These are phyloP conservation scores for Eupsilia transversa DNA, from an alignment of 2,888 invertebrate genomes.

Conservation along the genomic window DNA sequence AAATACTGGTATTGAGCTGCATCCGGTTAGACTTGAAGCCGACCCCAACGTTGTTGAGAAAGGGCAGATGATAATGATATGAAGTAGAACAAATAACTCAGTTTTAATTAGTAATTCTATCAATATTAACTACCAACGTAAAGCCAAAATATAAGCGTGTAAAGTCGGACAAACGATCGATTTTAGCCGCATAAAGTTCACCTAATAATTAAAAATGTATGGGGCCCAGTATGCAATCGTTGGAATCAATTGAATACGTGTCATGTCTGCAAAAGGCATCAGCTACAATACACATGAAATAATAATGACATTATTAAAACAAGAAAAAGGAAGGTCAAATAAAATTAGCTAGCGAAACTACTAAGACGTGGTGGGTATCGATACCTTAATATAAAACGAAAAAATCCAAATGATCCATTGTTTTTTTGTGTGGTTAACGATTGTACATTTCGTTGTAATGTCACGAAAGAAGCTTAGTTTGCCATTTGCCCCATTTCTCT, in stretches of 20 bases:
- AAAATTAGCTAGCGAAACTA: too few species aligned
- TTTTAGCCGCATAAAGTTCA: constrained; percentile 7
- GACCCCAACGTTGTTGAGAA: background rate
- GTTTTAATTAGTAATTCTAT: background rate
- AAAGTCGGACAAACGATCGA: constrained; percentile 7
- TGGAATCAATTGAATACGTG: constrained; percentile 16
- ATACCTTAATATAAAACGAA: too few species aligned
- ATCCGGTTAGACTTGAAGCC: background rate
- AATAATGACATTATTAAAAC: background rate
- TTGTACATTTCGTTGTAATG: too few species aligned
- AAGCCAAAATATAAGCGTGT: too few species aligned
- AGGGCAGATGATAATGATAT: background rate
- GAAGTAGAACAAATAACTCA: background rate
- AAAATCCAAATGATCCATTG: too few species aligned
- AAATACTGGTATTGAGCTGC: background rate
- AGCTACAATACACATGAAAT: background rate
- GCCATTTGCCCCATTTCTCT: too few species aligned
- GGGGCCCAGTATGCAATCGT: background rate
- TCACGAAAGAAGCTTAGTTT: too few species aligned
- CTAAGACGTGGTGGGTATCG: too few species aligned
- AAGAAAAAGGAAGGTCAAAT: background rate
- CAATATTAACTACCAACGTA: background rate
- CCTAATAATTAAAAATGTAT: constrained; percentile 11
- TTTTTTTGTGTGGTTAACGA: too few species aligned
- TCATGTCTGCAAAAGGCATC: background rate